Conservation (phyloP, 2,113 vertebrate genomes). For the Cynoglossus semilaevis region DNA sequence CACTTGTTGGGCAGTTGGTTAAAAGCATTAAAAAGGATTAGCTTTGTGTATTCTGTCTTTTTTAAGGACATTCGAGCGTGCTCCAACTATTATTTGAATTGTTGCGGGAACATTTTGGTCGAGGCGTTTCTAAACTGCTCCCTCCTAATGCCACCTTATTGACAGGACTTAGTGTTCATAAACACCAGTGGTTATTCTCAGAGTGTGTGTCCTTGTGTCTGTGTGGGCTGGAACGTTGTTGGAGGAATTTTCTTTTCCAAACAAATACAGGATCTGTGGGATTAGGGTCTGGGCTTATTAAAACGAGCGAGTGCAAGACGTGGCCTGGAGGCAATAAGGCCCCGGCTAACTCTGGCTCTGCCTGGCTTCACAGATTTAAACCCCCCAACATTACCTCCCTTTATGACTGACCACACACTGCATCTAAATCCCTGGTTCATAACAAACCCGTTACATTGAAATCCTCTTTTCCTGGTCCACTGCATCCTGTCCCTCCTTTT, state of each 20-base stretch:
- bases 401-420: constrained; percentile 45
- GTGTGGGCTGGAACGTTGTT: constrained; percentile 67
- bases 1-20: no score
- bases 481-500: constrained; percentile 25
- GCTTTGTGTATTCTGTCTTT: no score
- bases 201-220: constrained; percentile 52
- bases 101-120: constrained; percentile 21
- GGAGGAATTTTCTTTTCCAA: constrained; percentile 66
- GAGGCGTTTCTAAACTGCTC: constrained; percentile 15
- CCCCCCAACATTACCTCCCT: constrained; percentile 56
- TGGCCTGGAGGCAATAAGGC: constrained; percentile 48
- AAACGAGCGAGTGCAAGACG: constrained; percentile 52
- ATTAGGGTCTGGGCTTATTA: constrained; percentile 67
- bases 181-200: constrained; percentile 30
- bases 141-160: constrained; percentile 17
- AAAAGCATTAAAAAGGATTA: no score
- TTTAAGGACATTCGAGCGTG: no score
- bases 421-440: constrained; percentile 35
- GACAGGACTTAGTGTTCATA: constrained; percentile 30
- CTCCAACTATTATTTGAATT: constrained; percentile 6
- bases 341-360: constrained; percentile 52
- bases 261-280: constrained; percentile 72
- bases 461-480: constrained; percentile 4
- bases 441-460: constrained; percentile 4
- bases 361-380: constrained; percentile 42